Conservation (phyloP, 1,140 invertebrate species). For the Gryon sp. region DNA sequence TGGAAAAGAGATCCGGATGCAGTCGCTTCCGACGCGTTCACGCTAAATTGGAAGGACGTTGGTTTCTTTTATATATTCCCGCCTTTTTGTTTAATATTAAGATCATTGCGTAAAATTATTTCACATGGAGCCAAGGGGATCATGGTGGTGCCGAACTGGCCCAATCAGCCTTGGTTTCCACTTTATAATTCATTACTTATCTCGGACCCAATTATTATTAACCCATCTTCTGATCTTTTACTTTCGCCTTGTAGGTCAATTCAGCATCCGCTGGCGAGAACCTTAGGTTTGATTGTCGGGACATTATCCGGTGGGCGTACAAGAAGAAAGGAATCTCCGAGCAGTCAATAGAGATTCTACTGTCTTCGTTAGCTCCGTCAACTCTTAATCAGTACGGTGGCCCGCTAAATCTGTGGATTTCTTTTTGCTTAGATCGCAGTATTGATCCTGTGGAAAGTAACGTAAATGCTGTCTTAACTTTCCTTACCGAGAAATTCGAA, state of each 20-base stretch:
- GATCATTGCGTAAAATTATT: too few relatives aligned
- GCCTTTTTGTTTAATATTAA: too few relatives aligned
- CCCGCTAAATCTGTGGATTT: conserved; percentile 14
- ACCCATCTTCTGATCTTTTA: conserved; percentile 9
- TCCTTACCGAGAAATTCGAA: conserved; percentile 25
- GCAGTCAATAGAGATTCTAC: not conserved
- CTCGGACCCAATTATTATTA: not conserved
- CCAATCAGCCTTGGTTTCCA: too few relatives aligned
- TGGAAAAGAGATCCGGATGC: conserved; percentile 48
- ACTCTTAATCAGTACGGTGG: conserved; percentile 21
- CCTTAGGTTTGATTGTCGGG: conserved; percentile 22
- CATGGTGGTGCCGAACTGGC: too few relatives aligned
- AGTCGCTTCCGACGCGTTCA: conserved; percentile 44
- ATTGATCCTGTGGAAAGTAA: not conserved
- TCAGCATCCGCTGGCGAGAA: conserved; percentile 3
- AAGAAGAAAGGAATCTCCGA: not conserved
- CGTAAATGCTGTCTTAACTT: not conserved
- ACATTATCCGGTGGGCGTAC: conserved; percentile 7
- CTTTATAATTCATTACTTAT: conserved; percentile 13
- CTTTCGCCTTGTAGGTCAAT: conserved; percentile 12
- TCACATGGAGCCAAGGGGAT: too few relatives aligned
- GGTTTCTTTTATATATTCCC: too few relatives aligned
- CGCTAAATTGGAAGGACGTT: conserved; percentile 27
- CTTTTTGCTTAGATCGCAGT: not conserved
- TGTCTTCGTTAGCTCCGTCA: conserved; percentile 15